phyloP scores from a whole-genome alignment of 2,888 invertebrate genomes.

The Hermaeophaga mercurialis region DNA sequence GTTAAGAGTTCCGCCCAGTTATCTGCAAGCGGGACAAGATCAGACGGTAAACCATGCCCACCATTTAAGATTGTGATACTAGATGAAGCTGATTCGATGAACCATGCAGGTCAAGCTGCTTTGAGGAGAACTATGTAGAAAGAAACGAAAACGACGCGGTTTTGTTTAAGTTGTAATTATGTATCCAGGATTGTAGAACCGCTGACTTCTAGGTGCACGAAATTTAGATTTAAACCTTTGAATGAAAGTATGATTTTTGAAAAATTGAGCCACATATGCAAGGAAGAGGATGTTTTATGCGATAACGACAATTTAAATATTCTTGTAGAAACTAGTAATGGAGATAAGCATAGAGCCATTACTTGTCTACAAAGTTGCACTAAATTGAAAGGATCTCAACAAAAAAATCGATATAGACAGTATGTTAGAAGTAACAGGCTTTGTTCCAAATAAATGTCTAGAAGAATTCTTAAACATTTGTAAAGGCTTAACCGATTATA shows the following conservation, averaged over 20 bases:
- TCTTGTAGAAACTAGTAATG: constrained; percentile 87
- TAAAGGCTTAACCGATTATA: too few species aligned
- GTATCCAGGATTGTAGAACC: constrained; percentile 98
- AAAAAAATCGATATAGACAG: too few species aligned
- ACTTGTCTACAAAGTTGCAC: constrained; percentile 92
- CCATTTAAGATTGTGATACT: constrained; percentile 95
- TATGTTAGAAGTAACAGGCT: too few species aligned
- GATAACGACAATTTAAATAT: constrained; percentile 74
- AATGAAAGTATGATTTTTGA: constrained; percentile 71
- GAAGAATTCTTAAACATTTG: too few species aligned
- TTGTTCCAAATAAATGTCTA: too few species aligned
- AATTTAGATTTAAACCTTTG: constrained; percentile 95
- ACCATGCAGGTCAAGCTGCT: constrained; percentile 94
- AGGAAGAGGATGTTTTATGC: constrained; percentile 76
- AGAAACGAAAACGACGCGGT: constrained; percentile 92
- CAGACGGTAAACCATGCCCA: constrained; percentile 88
- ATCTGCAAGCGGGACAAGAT: constrained; percentile 75
- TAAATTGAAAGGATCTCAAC: constrained; percentile 77
- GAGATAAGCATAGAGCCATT: constrained; percentile 93
- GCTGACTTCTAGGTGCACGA: constrained; percentile 95
- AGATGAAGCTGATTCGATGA: constrained; percentile 99
- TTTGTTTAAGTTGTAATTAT: constrained; percentile 98
- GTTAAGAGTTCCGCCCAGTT: constrained; percentile 95
- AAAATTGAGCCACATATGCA: constrained; percentile 76
- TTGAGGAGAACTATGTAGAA: too few species aligned